Evolutionary conservation across 2,113 vertebrate genomes (phyloP).

Genomic region (Oreochromis niloticus): DNA sequence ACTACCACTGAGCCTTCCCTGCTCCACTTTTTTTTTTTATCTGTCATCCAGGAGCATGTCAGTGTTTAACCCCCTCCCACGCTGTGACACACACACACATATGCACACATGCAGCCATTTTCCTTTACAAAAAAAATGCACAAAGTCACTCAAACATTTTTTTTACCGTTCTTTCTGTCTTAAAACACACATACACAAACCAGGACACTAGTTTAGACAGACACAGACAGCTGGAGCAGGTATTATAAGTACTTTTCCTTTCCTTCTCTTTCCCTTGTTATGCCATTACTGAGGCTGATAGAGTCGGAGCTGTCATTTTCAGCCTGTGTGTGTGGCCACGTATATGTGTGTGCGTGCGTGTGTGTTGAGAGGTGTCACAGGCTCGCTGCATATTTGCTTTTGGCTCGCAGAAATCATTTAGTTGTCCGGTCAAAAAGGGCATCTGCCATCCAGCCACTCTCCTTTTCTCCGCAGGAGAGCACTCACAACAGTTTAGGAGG

Average conservation of each 20-base stretch:
- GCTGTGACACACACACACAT: background rate
- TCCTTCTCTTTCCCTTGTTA: background rate
- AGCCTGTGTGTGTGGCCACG: background rate
- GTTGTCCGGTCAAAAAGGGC: slow-evolving; percentile 34
- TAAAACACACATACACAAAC: background rate
- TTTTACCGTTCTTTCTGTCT: background rate
- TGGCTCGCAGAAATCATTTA: slow-evolving; percentile 33
- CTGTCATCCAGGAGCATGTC: slow-evolving; percentile 59
- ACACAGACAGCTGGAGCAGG: slow-evolving; percentile 1
- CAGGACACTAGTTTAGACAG: slow-evolving; percentile 18
- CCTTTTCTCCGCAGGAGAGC: background rate
- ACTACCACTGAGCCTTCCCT: slow-evolving; percentile 44
- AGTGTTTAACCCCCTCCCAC: slow-evolving; percentile 53
- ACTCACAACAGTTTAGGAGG: slow-evolving; percentile 24
- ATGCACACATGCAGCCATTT: background rate
- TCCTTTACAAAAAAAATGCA: background rate
- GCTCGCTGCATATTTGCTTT: background rate
- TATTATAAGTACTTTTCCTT: background rate
- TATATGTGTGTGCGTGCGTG: background rate
- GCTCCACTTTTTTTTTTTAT: slow-evolving; percentile 54
- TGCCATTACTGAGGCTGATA: background rate
- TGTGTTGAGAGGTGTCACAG: background rate
- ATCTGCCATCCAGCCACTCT: slow-evolving; percentile 15
- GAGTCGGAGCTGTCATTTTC: background rate
- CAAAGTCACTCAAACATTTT: background rate